These are phyloP conservation scores for Sarotherodon lohbergeri DNA, from an alignment of 2,113 vertebrate species.

Conservation along the genomic window DNA sequence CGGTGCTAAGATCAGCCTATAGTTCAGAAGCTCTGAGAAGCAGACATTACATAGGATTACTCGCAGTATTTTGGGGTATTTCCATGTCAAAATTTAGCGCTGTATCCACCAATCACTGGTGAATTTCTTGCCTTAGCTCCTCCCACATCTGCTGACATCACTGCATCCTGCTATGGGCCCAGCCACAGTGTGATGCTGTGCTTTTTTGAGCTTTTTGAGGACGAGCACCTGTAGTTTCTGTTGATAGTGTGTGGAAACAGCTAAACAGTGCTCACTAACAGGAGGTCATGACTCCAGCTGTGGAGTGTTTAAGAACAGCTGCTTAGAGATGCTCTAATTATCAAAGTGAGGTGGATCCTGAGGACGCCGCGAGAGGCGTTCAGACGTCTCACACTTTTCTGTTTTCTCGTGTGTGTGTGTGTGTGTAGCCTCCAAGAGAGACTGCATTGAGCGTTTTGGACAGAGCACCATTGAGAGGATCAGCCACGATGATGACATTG, in stretches of 20 bases:
- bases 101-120: not conserved
- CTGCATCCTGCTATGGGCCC: not conserved
- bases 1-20: not conserved
- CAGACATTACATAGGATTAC: accelerated
- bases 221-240: not conserved
- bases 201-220: not conserved
- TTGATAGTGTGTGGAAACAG: not conserved
- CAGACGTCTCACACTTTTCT: not conserved
- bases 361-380: not conserved
- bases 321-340: not conserved
- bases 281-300: not conserved
- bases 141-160: not conserved
- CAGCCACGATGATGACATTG: slow-evolving; percentile 74
- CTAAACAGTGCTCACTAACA: not conserved
- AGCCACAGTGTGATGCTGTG: not conserved
- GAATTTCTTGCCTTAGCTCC: not conserved
- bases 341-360: not conserved
- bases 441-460: slow-evolving; percentile 92
- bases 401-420: not conserved
- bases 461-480: slow-evolving; percentile 83
- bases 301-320: not conserved
- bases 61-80: not conserved
- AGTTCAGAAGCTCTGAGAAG: not conserved
- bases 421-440: slow-evolving; percentile 85
- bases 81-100: not conserved